These are phyloP conservation scores for Eleginops maclovinus DNA, from an alignment of 2,113 vertebrate genomes.

Conservation along the genomic window DNA sequence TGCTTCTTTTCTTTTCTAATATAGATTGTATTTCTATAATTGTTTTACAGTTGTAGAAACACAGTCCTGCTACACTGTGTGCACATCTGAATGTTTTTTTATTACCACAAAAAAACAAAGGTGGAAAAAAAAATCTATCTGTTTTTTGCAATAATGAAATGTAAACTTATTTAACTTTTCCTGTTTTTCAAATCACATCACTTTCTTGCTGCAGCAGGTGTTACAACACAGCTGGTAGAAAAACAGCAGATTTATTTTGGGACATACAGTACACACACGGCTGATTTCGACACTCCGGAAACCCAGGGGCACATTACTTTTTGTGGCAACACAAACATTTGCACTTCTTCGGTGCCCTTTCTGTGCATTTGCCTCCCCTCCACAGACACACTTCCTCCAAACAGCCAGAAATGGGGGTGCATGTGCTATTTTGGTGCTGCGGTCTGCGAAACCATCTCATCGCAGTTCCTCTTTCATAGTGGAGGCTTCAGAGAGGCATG, in stretches of 20 bases:
- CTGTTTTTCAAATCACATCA: neutral
- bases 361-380: conserved; percentile 46
- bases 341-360: conserved; percentile 47
- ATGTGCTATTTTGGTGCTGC: conserved; percentile 70
- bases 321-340: conserved; percentile 60
- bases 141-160: neutral
- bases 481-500: conserved; percentile 22
- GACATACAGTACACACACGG: neutral
- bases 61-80: too few species aligned
- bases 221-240: conserved; percentile 11
- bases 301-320: conserved; percentile 29
- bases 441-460: conserved; percentile 53
- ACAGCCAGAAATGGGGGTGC: conserved; percentile 65
- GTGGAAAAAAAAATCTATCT: conserved; percentile 7
- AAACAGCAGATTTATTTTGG: conserved; percentile 59
- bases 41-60: too few species aligned
- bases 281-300: conserved; percentile 40
- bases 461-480: conserved; percentile 64
- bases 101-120: neutral
- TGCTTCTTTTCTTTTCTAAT: too few species aligned
- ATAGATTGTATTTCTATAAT: too few species aligned
- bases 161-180: conserved; percentile 3
- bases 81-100: too few species aligned
- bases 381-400: conserved; percentile 70
- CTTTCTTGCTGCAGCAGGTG: conserved; percentile 42